Evolutionary conservation across 2,113 vertebrate genomes (phyloP).

Genomic region (Orcinus orca): DNA sequence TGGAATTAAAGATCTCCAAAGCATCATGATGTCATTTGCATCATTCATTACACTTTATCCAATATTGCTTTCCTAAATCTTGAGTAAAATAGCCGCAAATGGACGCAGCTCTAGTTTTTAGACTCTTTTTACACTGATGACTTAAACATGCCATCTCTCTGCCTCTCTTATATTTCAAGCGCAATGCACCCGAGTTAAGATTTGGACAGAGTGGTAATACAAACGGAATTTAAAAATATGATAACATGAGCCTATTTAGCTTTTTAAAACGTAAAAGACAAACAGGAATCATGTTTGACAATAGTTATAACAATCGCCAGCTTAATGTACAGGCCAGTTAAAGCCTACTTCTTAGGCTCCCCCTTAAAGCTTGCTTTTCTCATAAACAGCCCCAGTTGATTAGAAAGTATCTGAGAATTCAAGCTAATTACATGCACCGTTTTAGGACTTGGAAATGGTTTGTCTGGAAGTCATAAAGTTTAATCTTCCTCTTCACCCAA

Average conservation of each 20-base stretch:
- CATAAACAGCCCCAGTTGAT: rapidly evolving
- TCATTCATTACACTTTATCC: neutral
- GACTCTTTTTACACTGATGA: neutral
- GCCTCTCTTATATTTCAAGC: neutral
- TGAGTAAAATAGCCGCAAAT: neutral
- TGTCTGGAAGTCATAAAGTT: neutral
- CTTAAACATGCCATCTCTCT: neutral
- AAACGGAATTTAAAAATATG: neutral
- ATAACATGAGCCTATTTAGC: neutral
- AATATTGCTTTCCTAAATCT: neutral
- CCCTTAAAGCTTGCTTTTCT: neutral
- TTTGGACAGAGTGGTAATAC: neutral
- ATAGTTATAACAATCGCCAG: neutral
- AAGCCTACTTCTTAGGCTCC: rapidly evolving
- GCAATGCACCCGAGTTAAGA: neutral
- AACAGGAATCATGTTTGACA: neutral
- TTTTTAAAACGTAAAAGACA: neutral
- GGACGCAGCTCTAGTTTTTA: neutral
- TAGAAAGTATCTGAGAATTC: neutral
- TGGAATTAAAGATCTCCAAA: neutral
- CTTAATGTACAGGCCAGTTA: rapidly evolving
- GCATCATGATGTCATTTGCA: neutral
- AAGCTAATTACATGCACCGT: neutral
- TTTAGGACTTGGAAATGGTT: neutral
- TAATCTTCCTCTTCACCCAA: neutral